Conservation (phyloP, 2,797 vertebrate genomes). For the Mus spretus region DNA sequence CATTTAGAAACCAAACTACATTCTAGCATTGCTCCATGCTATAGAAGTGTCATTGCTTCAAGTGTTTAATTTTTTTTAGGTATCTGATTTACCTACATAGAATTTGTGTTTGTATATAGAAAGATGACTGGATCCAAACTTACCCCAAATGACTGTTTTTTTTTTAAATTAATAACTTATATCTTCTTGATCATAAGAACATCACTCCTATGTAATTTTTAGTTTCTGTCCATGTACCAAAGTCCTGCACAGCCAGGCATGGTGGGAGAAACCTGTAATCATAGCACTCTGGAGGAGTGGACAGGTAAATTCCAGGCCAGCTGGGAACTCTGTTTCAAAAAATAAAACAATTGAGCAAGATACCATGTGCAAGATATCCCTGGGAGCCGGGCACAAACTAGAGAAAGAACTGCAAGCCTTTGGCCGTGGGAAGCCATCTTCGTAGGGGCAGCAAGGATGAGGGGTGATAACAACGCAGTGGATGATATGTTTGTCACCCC, state of each 20-base stretch:
- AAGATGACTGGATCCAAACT: not conserved
- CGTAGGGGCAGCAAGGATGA: not conserved
- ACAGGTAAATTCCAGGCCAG: not conserved
- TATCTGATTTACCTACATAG: not conserved
- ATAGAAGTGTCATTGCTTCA: not conserved
- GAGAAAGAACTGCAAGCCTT: not conserved
- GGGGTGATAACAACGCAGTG: accelerated
- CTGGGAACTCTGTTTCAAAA: not conserved
- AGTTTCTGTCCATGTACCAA: not conserved
- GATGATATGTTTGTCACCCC: not conserved
- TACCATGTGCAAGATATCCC: not conserved
- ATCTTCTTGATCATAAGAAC: not conserved
- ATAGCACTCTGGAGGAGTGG: not conserved
- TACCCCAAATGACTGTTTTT: not conserved
- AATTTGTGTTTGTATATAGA: not conserved
- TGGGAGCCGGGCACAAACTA: not conserved
- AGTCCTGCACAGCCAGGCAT: not conserved
- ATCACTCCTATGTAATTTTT: not conserved
- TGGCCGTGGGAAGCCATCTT: not conserved
- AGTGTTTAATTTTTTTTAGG: not conserved
- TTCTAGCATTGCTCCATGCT: not conserved
- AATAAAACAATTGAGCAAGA: not conserved
- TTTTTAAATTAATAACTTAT: not conserved
- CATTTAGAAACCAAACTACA: not conserved
- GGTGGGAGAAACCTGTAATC: not conserved